phyloP scores from a whole-genome alignment of 2,113 vertebrate species.

The Malaclemys terrapin region DNA sequence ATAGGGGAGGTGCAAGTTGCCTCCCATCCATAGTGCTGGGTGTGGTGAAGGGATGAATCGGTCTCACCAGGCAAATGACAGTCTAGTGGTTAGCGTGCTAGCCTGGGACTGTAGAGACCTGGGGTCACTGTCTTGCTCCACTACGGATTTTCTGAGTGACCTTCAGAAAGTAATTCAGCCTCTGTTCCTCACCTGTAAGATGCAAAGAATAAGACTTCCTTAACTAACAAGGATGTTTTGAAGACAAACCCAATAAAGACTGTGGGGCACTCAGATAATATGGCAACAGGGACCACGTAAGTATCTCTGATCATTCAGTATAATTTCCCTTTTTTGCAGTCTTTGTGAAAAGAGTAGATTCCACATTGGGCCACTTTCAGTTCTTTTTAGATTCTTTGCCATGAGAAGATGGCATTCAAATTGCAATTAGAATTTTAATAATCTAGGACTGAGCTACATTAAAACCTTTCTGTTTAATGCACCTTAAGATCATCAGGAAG shows the following conservation, averaged over 20 bases:
- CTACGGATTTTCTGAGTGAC: not conserved
- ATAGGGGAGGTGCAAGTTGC: not conserved
- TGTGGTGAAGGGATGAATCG: too few species aligned
- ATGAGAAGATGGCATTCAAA: not conserved
- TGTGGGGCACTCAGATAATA: not conserved
- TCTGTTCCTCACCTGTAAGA: not conserved
- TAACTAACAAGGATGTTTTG: not conserved
- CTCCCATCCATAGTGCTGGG: too few species aligned
- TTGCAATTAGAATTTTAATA: not conserved
- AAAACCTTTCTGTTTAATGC: not conserved
- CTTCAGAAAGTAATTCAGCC: not conserved
- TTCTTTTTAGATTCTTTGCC: not conserved
- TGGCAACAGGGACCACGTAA: not conserved
- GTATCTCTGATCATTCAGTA: not conserved
- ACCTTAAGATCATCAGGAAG: not conserved
- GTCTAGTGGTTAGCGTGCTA: too few species aligned
- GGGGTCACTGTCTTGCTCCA: too few species aligned
- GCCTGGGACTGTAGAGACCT: too few species aligned
- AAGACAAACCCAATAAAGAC: not conserved
- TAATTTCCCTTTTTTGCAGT: not conserved
- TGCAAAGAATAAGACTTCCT: not conserved
- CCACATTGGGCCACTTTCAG: not conserved
- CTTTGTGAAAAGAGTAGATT: not conserved
- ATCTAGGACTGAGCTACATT: not conserved
- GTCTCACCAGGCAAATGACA: too few species aligned